phyloP scores from a whole-genome alignment of 1,140 invertebrate genomes.

The Penaeus japonicus region DNA sequence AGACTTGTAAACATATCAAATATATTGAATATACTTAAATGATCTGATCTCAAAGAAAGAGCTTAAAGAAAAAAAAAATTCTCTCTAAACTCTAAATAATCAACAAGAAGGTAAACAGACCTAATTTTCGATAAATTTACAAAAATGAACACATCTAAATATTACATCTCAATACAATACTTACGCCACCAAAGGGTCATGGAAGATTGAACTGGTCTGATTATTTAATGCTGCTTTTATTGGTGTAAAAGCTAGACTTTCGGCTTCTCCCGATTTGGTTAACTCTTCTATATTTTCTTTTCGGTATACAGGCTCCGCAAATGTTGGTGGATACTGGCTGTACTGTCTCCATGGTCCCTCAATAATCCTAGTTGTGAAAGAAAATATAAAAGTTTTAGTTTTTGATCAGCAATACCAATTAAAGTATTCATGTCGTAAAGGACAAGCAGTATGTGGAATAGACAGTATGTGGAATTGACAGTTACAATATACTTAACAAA shows the following conservation, averaged over 20 bases:
- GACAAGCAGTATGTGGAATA: too few relatives aligned
- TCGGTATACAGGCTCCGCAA: constrained; percentile 8
- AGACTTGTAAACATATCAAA: too few relatives aligned
- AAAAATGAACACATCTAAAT: not conserved
- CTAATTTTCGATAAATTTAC: not conserved
- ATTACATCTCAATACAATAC: not conserved
- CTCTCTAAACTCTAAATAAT: too few relatives aligned
- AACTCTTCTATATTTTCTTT: constrained; percentile 1
- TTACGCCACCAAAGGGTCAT: constrained; percentile 23
- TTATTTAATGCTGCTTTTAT: constrained; percentile 14
- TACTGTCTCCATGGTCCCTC: not conserved
- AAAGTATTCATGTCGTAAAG: too few relatives aligned
- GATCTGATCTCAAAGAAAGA: too few relatives aligned
- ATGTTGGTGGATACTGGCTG: constrained; percentile 30
- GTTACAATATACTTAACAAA: too few relatives aligned
- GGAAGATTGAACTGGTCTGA: constrained; percentile 40
- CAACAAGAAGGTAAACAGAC: not conserved
- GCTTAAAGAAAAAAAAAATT: too few relatives aligned
- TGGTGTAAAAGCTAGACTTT: constrained; percentile 9
- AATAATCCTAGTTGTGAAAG: too few relatives aligned
- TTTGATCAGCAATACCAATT: too few relatives aligned
- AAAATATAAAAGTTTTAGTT: too few relatives aligned
- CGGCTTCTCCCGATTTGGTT: not conserved
- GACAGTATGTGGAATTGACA: too few relatives aligned
- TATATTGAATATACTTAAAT: too few relatives aligned